phyloP scores from a whole-genome alignment of 2,113 vertebrate species.

The Brachypodius melanocephalos region DNA sequence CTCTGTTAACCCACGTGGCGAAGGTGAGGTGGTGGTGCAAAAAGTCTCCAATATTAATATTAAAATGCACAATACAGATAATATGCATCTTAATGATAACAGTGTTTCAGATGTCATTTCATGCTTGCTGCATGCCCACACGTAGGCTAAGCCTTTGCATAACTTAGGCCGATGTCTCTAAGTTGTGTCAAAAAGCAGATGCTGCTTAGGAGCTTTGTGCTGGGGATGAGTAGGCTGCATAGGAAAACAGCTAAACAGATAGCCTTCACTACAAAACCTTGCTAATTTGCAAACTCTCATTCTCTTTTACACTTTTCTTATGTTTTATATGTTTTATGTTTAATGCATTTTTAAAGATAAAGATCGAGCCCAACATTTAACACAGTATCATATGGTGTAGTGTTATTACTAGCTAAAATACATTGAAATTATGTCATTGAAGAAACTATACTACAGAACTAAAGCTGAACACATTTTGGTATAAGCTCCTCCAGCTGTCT shows the following conservation, averaged over 20 bases:
- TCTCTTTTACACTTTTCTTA: background rate
- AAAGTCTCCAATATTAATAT: background rate
- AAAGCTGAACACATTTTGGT: background rate
- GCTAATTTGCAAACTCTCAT: constrained; percentile 8
- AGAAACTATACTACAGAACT: background rate
- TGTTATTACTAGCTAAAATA: constrained; percentile 14
- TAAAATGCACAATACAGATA: background rate
- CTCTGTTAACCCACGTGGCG: background rate
- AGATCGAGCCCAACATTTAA: constrained; percentile 16
- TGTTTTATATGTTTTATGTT: background rate
- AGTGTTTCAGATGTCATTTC: background rate
- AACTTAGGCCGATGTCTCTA: constrained; percentile 9
- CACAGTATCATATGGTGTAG: constrained; percentile 26
- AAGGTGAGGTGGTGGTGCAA: background rate
- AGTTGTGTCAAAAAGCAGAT: constrained; percentile 26
- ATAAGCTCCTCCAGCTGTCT: background rate
- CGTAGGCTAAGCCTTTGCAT: background rate
- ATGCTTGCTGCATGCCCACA: background rate
- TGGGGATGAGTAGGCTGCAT: background rate
- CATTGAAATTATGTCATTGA: background rate
- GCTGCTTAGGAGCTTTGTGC: background rate
- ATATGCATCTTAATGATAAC: background rate
- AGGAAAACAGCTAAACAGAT: constrained; percentile 33
- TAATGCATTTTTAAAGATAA: constrained; percentile 3
- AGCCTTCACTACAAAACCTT: constrained; percentile 28